A percentile compares a stretch with the other conserved stretches of the same genome.
Evolutionary conservation across 2,797 vertebrate species (phyloP).

Genomic region (Pangasius djambal): DNA sequence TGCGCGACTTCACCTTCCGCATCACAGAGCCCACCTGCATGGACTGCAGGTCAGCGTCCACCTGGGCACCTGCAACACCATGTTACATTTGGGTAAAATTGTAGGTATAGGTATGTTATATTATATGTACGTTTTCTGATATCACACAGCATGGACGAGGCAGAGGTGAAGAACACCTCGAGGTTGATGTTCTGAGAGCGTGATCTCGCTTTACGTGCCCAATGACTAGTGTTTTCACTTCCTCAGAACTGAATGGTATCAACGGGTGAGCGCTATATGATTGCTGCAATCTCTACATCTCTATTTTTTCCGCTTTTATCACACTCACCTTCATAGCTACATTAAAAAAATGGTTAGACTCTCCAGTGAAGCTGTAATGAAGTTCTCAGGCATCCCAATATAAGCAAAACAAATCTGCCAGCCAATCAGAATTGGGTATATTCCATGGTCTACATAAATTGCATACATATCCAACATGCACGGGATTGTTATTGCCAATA

Average conservation of each 20-base stretch:
- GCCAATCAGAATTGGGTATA: too few species aligned
- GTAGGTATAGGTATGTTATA: neutral
- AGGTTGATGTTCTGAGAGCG: neutral
- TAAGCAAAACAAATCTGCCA: neutral
- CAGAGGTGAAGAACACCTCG: neutral
- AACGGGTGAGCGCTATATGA: neutral
- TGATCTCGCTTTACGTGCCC: neutral
- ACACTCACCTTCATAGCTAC: neutral
- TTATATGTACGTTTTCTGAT: neutral
- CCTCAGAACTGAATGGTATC: neutral
- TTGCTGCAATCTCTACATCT: neutral
- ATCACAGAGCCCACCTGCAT: constrained; percentile 88
- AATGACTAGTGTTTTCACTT: neutral
- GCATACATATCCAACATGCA: neutral
- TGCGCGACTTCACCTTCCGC: constrained; percentile 93
- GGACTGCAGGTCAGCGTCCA: constrained; percentile 82
- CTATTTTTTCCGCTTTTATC: neutral
- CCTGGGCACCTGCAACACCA: constrained; percentile 76
- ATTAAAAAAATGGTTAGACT: too few species aligned
- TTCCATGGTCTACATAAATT: neutral
- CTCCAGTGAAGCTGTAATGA: neutral
- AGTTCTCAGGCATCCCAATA: neutral
- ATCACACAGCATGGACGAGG: neutral
- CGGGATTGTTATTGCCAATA: neutral
- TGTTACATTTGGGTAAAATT: neutral